Base-by-base conservation (phyloP, 1,140 invertebrate genomes). In the Penaeus vannamei region DNA sequence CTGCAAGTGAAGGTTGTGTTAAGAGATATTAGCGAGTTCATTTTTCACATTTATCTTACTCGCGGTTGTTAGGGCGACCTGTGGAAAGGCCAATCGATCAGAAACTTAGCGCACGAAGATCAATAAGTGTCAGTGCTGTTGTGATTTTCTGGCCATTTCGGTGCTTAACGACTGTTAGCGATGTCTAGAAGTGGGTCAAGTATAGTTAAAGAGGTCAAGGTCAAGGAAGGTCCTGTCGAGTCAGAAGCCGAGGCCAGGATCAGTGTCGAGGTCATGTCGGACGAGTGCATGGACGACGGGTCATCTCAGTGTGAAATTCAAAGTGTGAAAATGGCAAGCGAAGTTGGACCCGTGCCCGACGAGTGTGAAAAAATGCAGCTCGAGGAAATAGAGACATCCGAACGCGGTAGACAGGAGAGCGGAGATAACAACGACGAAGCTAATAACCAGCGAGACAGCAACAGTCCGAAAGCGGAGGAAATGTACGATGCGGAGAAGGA, bases 141-240 rank as follows among this genome's bases (percentile, higher is more conserved):
- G 29, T 23, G 72, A 76, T 32, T 69, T 36, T 72, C 53, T 60
- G 17, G 53, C 77, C 46, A 12, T 53, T 53, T 53, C 53, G 53
- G 53, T 53, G 53, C 53, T 53, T 53, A 53, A 53, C 53, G 53
- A 53, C 53, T 14, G 17, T 12, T 5, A 26, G 42, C 26, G 53
- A 84, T 83, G 86, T 88, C 86, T 72, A 60, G 80, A 79, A 79
- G 72, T 77, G 53, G 69, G 69, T 64, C 66, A 85, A 85, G 80
- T 84, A 76, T 59, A 64, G 36, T 62, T 42, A 60, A 62, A 23
- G 76, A 85, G 82, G 87, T 89, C 87, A 89, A 89, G 87, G 87
- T 60, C 87, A 80, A 59, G 20, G 82, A 64, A 42, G 72, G 69
- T 53, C 36, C 53, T 83, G 77, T 26, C 42, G 72, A 66, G 79